phyloP scores from a whole-genome alignment of 2,888 invertebrate genomes.

The Chydorus sphaericus region DNA sequence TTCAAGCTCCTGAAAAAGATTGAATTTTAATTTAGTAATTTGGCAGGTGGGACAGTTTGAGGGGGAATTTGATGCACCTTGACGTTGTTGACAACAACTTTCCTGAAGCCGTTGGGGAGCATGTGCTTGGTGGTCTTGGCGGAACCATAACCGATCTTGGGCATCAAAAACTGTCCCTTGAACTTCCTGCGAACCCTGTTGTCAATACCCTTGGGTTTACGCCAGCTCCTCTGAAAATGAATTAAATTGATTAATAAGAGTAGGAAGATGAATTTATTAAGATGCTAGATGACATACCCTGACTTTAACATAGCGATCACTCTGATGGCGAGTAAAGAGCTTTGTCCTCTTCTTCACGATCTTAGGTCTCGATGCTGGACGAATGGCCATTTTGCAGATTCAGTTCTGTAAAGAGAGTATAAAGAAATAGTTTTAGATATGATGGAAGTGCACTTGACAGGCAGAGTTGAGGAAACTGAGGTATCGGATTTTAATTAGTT shows the following conservation, averaged over 20 bases:
- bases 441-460: not conserved
- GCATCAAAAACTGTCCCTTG: conserved; percentile 99
- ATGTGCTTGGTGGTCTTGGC: conserved; percentile 88
- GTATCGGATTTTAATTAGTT: not conserved
- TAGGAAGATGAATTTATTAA: not conserved
- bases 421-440: conserved; percentile 2
- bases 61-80: conserved; percentile 36
- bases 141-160: conserved; percentile 97
- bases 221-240: conserved; percentile 71
- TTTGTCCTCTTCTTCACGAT: conserved; percentile 96
- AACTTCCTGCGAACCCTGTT: conserved; percentile 97
- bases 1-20: conserved; percentile 64
- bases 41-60: no score
- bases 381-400: conserved; percentile 42
- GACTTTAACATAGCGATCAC: conserved; percentile 91
- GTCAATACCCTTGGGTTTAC: conserved; percentile 99
- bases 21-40: no score
- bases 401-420: not conserved
- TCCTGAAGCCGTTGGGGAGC: conserved; percentile 94
- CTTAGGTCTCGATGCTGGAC: conserved; percentile 73
- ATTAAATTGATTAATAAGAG: not conserved
- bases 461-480: not conserved
- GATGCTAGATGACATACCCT: conserved; percentile 54
- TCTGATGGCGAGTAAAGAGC: conserved; percentile 96
- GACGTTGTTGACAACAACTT: conserved; percentile 80